phyloP scores from a whole-genome alignment of 2,797 vertebrate genomes.

The Typhlichthys subterraneus region DNA sequence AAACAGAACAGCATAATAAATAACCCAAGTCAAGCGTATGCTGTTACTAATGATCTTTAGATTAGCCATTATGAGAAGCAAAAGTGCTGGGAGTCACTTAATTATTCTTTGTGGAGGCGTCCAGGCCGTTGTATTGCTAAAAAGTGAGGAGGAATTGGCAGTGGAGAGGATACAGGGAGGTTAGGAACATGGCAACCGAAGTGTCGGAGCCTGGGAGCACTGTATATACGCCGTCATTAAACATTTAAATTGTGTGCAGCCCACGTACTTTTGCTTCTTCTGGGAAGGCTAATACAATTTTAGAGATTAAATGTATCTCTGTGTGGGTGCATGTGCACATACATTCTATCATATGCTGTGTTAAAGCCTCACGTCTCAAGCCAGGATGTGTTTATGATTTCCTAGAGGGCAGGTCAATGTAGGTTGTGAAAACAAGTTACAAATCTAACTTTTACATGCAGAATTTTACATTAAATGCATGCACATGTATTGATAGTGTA shows the following conservation, averaged over 20 bases:
- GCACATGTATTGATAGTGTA: no score
- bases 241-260: slow-evolving; percentile 28
- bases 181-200: slow-evolving; percentile 5
- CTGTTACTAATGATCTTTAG: slow-evolving; percentile 74
- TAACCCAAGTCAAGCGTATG: slow-evolving; percentile 69
- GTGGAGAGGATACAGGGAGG: slow-evolving; percentile 17
- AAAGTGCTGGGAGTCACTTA: slow-evolving; percentile 73
- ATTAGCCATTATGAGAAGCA: slow-evolving; percentile 74
- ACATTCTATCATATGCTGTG: background rate
- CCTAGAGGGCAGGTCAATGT: no score
- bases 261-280: background rate
- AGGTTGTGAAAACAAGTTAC: no score
- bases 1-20: slow-evolving; percentile 71
- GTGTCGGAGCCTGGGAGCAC: background rate
- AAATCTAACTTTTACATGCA: no score
- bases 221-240: slow-evolving; percentile 22
- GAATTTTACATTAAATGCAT: no score
- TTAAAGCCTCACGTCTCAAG: background rate
- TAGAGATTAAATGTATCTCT: slow-evolving; percentile 6
- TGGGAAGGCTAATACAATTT: slow-evolving; percentile 18
- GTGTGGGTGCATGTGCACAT: background rate
- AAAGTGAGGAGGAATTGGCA: slow-evolving; percentile 34
- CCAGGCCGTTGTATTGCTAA: slow-evolving; percentile 33
- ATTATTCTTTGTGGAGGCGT: slow-evolving; percentile 66
- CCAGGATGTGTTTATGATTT: background rate